Percentiles rank a stretch among this genome's conserved stretches.
phyloP scores from a whole-genome alignment of 2,797 vertebrate species.

The Apogon talboti region DNA sequence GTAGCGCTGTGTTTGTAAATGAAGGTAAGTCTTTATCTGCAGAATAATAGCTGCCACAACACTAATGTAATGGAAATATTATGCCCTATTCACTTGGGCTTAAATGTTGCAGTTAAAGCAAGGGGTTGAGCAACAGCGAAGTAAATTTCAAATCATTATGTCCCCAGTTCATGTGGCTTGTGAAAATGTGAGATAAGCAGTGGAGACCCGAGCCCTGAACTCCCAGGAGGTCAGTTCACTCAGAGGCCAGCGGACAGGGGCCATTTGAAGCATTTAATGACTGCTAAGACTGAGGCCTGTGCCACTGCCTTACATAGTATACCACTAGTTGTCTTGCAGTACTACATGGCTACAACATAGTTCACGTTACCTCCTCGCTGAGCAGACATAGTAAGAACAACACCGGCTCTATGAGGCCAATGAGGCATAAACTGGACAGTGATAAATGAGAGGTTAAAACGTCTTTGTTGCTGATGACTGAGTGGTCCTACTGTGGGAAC shows the following conservation, averaged over 20 bases:
- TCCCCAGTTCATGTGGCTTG: constrained; percentile 52
- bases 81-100: constrained; percentile 36
- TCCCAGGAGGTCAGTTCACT: constrained; percentile 78
- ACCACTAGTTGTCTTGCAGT: constrained; percentile 27
- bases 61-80: constrained; percentile 15
- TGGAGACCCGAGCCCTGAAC: constrained; percentile 43
- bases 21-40: constrained; percentile 41
- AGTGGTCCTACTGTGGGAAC: constrained; percentile 15
- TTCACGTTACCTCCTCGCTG: constrained; percentile 61
- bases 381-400: constrained; percentile 61
- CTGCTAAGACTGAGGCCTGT: constrained; percentile 39
- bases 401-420: constrained; percentile 57
- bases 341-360: constrained; percentile 49
- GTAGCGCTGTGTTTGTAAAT: constrained; percentile 25
- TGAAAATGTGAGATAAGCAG: constrained; percentile 74
- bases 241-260: constrained; percentile 72
- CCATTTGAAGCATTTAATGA: constrained; percentile 73
- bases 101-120: constrained; percentile 37
- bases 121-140: constrained; percentile 18
- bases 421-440: constrained; percentile 43
- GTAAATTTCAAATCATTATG: constrained; percentile 55
- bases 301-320: constrained; percentile 36
- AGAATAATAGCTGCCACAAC: constrained; percentile 41
- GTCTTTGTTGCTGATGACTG: constrained; percentile 26
- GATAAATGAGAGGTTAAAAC: constrained; percentile 49